Base-by-base conservation (phyloP, 2,888 invertebrate genomes). In the Caenorhabditis sp. region DNA sequence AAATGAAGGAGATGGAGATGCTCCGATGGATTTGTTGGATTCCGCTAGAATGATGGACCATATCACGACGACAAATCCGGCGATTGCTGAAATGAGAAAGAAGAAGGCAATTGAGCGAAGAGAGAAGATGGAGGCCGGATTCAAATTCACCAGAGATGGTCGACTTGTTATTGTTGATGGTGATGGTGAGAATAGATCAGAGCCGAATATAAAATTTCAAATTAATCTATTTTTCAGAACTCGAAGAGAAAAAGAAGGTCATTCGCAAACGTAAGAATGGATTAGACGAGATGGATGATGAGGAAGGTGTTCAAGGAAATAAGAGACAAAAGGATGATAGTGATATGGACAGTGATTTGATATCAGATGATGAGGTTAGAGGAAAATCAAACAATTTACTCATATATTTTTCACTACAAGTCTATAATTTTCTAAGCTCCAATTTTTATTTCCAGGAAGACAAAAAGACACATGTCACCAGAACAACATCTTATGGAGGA, bases 21-120 rank as follows among this genome's bases (percentile, higher is more conserved):
- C 53, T 43, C 68, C 78, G 52, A 75, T 82, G 59, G 84, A 84
- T 74, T 74, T 84, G 59, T 79, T 84, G 23, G 84, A 84, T 67
- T 74, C 74, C 12, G 64, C 71, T 7, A 67, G 80, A 59, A 73
- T 84, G 75, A 74, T 80, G 57, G 71, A 78, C 52, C 80, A 81
- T 72, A 70, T 80, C 57, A 79, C 81, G 0, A 82, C 82, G 0
- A 76, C 72, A 50, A 79, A 82, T 67, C 82, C 82, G 8, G 71
- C 75, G n/a, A 50, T 80, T 25, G 59, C 74, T 21, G 77, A 74
- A 23, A 68, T 63, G 20, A 31, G 74, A 31, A 72, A 76, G 62
- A 63, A 75, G 63, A 72, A 77, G 57, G 78, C 76, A 17, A 65
- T 73, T 49, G 71, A 72, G 31, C 61, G 70, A 57, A 64, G 77